Conservation (phyloP, 1,140 invertebrate species). For the Temnothorax curvispinosus region DNA sequence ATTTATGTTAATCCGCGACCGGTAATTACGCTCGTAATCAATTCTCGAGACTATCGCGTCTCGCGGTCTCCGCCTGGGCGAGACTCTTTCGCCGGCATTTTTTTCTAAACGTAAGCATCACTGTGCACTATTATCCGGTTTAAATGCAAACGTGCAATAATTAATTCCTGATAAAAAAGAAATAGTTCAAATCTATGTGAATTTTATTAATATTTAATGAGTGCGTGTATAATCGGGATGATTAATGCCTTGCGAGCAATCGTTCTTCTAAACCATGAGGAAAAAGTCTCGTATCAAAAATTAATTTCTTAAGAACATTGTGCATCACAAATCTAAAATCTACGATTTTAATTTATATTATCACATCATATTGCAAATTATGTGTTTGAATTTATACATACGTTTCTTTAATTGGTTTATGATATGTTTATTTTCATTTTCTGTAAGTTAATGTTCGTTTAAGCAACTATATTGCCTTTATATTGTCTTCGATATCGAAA, state of each 20-base stretch:
- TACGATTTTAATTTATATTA: not conserved
- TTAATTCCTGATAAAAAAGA: constrained; percentile 10
- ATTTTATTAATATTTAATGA: constrained; percentile 13
- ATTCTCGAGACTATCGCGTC: constrained; percentile 66
- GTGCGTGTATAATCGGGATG: not conserved
- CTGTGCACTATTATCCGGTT: constrained; percentile 19
- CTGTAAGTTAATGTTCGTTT: not conserved
- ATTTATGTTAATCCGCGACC: constrained; percentile 71
- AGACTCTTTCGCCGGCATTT: constrained; percentile 33
- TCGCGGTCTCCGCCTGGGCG: constrained; percentile 35
- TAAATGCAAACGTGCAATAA: constrained; percentile 21
- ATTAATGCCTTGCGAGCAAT: not conserved
- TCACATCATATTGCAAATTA: not conserved
- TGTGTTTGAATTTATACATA: too few relatives aligned
- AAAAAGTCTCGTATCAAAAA: not conserved
- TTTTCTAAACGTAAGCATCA: constrained; percentile 25
- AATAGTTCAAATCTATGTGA: not conserved
- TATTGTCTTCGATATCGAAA: not conserved
- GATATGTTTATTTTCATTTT: not conserved
- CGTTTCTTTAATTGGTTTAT: too few relatives aligned
- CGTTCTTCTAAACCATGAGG: not conserved
- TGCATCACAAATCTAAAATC: not conserved
- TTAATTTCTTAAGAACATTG: not conserved
- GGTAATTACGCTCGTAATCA: constrained; percentile 73
- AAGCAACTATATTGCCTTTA: too few relatives aligned